Percentiles rank a stretch among this genome's conserved stretches.
Conservation (phyloP, 2,797 vertebrate genomes). For the Trichosurus vulpecula region DNA sequence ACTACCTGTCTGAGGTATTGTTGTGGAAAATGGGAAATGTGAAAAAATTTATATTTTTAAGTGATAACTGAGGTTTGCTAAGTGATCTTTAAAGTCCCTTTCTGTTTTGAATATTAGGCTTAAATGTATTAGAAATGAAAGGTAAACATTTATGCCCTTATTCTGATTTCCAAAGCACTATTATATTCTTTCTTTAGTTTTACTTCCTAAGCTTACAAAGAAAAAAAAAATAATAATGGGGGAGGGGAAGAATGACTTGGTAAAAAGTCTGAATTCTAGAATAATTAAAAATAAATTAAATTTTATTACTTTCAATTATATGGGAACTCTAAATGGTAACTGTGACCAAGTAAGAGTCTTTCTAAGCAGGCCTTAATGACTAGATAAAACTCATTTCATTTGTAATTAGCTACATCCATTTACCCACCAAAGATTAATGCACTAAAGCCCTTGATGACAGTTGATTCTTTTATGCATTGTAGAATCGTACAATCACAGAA, state of each 20-base stretch:
- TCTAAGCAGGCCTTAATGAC: background rate
- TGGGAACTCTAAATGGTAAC: background rate
- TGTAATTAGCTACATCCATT: slow-evolving; percentile 2
- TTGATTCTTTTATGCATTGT: background rate
- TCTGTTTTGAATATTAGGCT: background rate
- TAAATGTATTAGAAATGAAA: background rate
- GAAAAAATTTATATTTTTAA: background rate
- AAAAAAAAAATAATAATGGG: background rate
- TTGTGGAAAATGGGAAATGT: background rate
- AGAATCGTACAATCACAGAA: background rate
- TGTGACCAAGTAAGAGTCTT: background rate
- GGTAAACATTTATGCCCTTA: background rate
- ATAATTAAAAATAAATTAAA: background rate
- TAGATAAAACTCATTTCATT: background rate
- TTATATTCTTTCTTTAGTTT: background rate
- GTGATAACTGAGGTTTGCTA: background rate
- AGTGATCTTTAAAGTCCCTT: background rate
- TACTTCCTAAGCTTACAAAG: background rate
- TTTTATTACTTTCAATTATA: background rate
- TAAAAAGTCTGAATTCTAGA: background rate
- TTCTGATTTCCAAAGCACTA: background rate
- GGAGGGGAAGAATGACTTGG: background rate
- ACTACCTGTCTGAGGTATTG: background rate
- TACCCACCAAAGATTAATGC: background rate
- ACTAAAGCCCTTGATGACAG: background rate